phyloP scores from a whole-genome alignment of 2,113 vertebrate species.

The Zosterops japonicus region DNA sequence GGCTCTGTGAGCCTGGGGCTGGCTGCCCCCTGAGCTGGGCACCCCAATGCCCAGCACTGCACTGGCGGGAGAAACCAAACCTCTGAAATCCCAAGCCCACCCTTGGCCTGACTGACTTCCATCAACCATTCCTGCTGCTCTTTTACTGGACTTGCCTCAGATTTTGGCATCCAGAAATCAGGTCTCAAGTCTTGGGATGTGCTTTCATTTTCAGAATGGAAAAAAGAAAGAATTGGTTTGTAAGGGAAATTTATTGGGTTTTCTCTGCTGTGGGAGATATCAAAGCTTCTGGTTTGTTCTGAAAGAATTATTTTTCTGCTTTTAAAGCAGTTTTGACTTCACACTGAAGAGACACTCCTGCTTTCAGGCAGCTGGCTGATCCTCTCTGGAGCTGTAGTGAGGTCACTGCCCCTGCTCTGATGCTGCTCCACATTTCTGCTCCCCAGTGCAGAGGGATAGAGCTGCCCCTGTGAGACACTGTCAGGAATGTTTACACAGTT shows the following conservation, averaged over 20 bases:
- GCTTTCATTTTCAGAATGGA: background rate
- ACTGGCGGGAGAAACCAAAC: fast-evolving
- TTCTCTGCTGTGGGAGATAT: background rate
- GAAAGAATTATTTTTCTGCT: background rate
- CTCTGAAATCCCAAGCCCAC: background rate
- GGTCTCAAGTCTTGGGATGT: background rate
- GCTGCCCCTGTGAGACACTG: background rate
- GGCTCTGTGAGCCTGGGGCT: background rate
- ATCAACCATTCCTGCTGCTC: background rate
- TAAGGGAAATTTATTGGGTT: background rate
- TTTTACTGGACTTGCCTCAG: background rate
- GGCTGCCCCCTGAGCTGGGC: background rate
- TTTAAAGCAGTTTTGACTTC: background rate
- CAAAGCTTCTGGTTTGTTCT: background rate
- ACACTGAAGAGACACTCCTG: background rate
- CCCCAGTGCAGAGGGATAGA: background rate
- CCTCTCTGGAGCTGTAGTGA: background rate
- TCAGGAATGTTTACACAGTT: background rate
- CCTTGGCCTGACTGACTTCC: background rate
- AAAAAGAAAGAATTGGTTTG: background rate
- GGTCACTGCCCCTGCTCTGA: background rate
- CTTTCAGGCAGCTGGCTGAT: background rate
- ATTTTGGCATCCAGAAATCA: background rate
- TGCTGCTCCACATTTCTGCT: background rate
- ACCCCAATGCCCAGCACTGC: fast-evolving